A percentile compares a stretch with the other conserved stretches of the same genome.
These are phyloP conservation scores for Celastrina argiolus DNA, from an alignment of 2,888 invertebrate genomes.

Conservation along the genomic window DNA sequence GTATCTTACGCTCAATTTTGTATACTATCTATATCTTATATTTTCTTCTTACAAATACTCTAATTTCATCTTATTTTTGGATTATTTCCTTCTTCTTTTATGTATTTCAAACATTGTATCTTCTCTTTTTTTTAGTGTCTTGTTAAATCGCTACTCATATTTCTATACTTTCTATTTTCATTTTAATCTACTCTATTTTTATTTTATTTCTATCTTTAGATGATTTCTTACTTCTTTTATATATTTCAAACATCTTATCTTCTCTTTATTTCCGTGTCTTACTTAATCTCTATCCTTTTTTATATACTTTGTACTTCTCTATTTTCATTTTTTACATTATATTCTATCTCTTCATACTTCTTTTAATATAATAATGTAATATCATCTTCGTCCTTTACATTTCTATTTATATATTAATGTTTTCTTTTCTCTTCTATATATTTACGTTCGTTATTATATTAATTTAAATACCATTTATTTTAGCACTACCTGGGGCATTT, in stretches of 20 bases:
- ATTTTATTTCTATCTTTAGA: background rate
- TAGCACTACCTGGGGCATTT: slow-evolving; percentile 13
- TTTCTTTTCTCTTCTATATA: background rate
- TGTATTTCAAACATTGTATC: background rate
- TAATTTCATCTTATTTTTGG: background rate
- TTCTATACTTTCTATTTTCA: background rate
- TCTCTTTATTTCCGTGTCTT: background rate
- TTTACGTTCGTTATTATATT: background rate
- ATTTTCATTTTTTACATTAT: background rate
- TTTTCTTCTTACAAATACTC: background rate
- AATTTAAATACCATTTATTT: background rate
- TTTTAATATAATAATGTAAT: background rate
- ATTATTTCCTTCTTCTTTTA: background rate
- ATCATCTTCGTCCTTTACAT: too few relatives aligned
- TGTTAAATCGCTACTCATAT: background rate
- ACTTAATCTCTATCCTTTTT: background rate
- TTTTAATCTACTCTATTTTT: background rate
- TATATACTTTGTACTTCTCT: background rate
- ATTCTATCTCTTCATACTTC: background rate
- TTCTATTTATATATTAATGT: background rate
- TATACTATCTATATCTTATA: too few relatives aligned
- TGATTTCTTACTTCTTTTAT: background rate
- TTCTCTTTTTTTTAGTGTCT: background rate
- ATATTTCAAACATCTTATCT: background rate
- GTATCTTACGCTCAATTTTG: too few relatives aligned